These are phyloP conservation scores for Channa striata DNA, from an alignment of 2,797 vertebrate species.

Conservation along the genomic window DNA sequence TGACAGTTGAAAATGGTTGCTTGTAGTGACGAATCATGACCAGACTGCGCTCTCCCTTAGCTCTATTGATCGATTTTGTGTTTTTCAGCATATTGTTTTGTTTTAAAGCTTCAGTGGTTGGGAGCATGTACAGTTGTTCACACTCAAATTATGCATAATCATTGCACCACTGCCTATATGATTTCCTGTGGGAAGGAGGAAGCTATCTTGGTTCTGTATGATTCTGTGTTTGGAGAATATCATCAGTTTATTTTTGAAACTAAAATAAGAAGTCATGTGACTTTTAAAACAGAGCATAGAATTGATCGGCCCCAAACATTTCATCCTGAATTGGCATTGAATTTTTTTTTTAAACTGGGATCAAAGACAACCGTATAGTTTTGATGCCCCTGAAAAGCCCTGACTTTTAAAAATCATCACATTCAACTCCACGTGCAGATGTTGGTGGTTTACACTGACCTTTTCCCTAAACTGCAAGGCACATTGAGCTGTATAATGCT, in stretches of 20 bases:
- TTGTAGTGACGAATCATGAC: too few relatives aligned
- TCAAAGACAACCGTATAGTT: constrained; percentile 44
- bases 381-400: constrained; percentile 29
- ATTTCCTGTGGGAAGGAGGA: not conserved
- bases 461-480: constrained; percentile 82
- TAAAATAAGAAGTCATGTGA: not conserved
- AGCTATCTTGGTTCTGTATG: not conserved
- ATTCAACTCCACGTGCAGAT: constrained; percentile 78
- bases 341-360: constrained; percentile 1
- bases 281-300: not conserved
- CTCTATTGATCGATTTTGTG: too few relatives aligned
- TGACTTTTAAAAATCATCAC: constrained; percentile 83
- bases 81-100: too few relatives aligned
- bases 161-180: too few relatives aligned
- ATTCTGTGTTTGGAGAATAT: not conserved
- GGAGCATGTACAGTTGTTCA: too few relatives aligned
- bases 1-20: too few relatives aligned
- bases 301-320: not conserved
- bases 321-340: not conserved
- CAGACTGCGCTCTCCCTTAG: too few relatives aligned
- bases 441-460: constrained; percentile 78
- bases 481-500: constrained; percentile 73
- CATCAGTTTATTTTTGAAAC: too few relatives aligned
- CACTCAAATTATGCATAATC: not conserved
- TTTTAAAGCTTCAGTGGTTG: too few relatives aligned